Evolutionary conservation across 2,113 vertebrate genomes (phyloP), one percentile per base, ranked within the genome.

Genomic region (Paradisaea rubra): DNA sequence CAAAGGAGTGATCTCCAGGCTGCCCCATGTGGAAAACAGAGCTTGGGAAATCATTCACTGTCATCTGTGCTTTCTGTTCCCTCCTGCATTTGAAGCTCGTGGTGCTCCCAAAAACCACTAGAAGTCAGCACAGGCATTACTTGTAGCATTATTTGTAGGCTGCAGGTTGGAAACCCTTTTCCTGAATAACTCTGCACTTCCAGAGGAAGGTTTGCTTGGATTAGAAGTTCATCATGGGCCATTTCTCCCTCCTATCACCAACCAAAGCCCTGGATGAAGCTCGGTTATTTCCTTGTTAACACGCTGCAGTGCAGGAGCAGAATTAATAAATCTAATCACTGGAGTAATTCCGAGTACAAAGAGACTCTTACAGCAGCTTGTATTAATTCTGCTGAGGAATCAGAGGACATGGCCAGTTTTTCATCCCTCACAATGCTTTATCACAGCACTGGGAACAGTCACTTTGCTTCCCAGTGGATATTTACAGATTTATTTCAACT

Each of bases 91-190:
- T 49, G 52, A 17, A 72, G 57, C 42, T 70, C 13, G 2, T 14
- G 2, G 3, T 11, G 33, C 25, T 77, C 72, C 59, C 59, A 22
- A 56, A 78, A 10, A 47, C 0, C 45, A 12, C 56, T 6, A 7
- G 9, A 49, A n/a, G 9, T 15, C 6, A 70, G 28, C 65, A n/a
- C 0, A 1, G 66, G 4, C 7, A 3, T 25, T 2, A 8, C 22
- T 37, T 37, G 37, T 37, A 10, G 37, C 37, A 20, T 3, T 31
- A 35, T 47, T 44, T 31, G 18, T 0, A 17, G 78, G 33, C 12
- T 59, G 53, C 33, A 49, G 31, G 31, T 1, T 78, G 69, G 28
- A 78, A 19, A 70, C 2, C 7, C 10, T 33, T 13, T 2, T 24
- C 79, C 14, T 41, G 37, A 70, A 57, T 14, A 13, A 22, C 31